Evolutionary conservation across 2,888 invertebrate genomes (phyloP).

Genomic region (Mythimna impura): DNA sequence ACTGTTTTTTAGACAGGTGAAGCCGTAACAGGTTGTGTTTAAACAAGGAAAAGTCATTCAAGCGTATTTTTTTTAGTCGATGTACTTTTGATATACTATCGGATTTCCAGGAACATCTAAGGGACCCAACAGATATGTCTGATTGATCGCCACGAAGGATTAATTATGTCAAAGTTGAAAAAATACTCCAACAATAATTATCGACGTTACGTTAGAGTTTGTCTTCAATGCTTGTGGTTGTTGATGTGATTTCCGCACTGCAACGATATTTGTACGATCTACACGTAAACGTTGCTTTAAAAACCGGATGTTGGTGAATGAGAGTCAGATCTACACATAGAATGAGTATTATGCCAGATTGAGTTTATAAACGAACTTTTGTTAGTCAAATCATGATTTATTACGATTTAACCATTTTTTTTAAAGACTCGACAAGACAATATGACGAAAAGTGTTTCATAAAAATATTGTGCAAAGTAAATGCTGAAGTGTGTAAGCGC

Average conservation of each 20-base stretch:
- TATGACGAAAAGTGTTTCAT: neutral
- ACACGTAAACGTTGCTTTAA: neutral
- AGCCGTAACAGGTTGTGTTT: neutral
- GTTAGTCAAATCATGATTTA: neutral
- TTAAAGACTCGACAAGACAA: neutral
- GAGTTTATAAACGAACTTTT: neutral
- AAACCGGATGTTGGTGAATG: slow-evolving; percentile 28
- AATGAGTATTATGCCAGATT: neutral
- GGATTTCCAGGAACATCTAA: neutral
- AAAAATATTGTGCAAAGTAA: neutral
- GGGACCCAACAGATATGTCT: too few species aligned
- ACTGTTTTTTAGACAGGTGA: too few species aligned
- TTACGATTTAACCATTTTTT: neutral
- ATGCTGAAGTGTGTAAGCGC: neutral
- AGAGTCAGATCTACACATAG: slow-evolving; percentile 1
- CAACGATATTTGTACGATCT: slow-evolving; percentile 12
- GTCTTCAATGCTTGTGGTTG: slow-evolving; percentile 8
- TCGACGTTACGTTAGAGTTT: neutral
- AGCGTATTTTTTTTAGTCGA: too few species aligned
- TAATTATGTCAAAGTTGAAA: neutral
- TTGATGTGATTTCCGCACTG: slow-evolving; percentile 19
- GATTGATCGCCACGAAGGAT: too few species aligned
- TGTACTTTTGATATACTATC: neutral
- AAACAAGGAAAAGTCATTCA: neutral
- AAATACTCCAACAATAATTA: neutral